These are phyloP conservation scores for Dasypogon diadema DNA, from an alignment of 2,888 invertebrate genomes.

Conservation along the genomic window DNA sequence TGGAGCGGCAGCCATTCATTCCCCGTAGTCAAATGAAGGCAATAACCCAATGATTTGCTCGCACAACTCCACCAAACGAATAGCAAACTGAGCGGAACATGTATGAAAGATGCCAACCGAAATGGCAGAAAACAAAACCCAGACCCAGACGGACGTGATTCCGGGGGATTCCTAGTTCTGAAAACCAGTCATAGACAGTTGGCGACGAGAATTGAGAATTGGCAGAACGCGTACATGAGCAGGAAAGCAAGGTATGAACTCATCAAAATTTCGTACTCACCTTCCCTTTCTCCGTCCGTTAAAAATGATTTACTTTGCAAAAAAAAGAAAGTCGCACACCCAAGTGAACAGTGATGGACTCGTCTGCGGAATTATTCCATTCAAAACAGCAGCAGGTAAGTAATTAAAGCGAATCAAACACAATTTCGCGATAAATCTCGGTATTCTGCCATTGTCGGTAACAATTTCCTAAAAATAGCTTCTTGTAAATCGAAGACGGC, in stretches of 20 bases:
- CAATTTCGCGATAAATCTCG: not conserved
- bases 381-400: too few species aligned
- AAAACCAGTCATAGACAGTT: not conserved
- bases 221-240: not conserved
- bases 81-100: too few species aligned
- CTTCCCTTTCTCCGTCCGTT: constrained; percentile 4
- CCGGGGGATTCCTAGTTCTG: not conserved
- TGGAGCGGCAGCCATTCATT: too few species aligned
- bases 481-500: constrained; percentile 1
- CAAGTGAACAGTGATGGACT: not conserved
- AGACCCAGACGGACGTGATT: not conserved
- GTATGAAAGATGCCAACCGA: not conserved
- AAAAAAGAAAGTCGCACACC: not conserved
- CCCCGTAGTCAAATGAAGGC: too few species aligned
- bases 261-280: constrained; percentile 21
- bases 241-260: constrained; percentile 8
- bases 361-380: not conserved
- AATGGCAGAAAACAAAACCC: not conserved
- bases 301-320: constrained; percentile 1
- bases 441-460: not conserved
- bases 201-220: not conserved
- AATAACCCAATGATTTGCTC: too few species aligned
- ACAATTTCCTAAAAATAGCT: constrained; percentile 30
- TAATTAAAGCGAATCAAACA: too few species aligned
- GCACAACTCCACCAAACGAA: too few species aligned